Evolutionary conservation across 2,113 vertebrate species (phyloP).

Genomic region (Vicugna pacos): DNA sequence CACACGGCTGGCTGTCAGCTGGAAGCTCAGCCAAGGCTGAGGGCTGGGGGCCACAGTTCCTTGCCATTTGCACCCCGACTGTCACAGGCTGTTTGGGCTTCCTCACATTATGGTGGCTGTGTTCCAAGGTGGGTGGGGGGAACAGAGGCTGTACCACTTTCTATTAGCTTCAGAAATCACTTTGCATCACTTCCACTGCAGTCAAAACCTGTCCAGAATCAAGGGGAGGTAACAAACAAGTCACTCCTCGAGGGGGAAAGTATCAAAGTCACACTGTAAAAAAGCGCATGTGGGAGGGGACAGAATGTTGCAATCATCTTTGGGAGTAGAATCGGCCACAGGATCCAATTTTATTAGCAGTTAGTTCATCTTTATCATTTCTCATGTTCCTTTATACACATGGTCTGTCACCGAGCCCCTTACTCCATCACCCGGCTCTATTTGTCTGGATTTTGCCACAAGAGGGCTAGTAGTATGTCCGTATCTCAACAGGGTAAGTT

Average conservation of each 20-base stretch:
- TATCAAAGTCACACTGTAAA: not conserved
- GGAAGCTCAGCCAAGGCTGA: not conserved
- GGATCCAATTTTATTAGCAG: not conserved
- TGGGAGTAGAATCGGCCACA: not conserved
- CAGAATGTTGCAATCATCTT: not conserved
- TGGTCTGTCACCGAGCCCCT: not conserved
- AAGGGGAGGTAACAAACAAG: not conserved
- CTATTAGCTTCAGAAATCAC: conserved; percentile 14
- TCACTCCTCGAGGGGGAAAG: not conserved
- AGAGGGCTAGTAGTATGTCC: not conserved
- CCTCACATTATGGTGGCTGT: not conserved
- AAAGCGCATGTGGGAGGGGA: not conserved
- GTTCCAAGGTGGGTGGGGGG: not conserved
- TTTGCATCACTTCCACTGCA: not conserved
- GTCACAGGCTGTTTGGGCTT: not conserved
- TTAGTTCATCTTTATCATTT: not conserved
- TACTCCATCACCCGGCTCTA: not conserved
- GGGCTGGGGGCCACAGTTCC: not conserved
- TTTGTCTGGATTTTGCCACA: not conserved
- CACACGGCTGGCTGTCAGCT: not conserved
- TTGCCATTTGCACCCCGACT: not conserved
- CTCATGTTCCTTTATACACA: not conserved
- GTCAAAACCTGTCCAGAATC: not conserved
- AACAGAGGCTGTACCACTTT: not conserved
- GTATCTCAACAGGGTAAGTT: not conserved